Evolutionary conservation across 2,888 invertebrate genomes (phyloP), one percentile per base, ranked within the genome.

Genomic region (Phengaris arion): DNA sequence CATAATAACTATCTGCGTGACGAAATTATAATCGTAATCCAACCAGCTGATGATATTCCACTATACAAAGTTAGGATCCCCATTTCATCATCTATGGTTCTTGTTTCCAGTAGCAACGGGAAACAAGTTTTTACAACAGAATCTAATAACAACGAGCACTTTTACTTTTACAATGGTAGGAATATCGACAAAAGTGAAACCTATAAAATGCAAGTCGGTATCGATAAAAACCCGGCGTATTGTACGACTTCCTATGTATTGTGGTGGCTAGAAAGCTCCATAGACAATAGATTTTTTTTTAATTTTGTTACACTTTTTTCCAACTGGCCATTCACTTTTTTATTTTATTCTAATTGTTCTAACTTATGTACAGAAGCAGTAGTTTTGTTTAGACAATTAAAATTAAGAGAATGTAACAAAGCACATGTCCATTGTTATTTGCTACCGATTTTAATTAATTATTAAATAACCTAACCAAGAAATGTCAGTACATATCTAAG

Each of bases 161-260:
- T 64, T 64, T 64, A 64, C 69, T 69, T 69, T 69, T 69, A 69
- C 48, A 69, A 69, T 69, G 48, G 69, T 48, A 48, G 48, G 46
- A 69, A 69, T 48, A 69, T 69, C 48, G 69, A 69, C 69, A 48
- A 69, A 48, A 69, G 69, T 48, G 69, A 69, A 69, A 69, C 69
- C 69, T 69, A 48, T 48, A 48, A 48, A 69, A 69, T 69, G 69
- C 69, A 69, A 69, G 69, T 69, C 35, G 69, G 48, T 15, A 48
- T 69, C 69, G 69, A 69, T 69, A 69, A 69, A 69, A 69, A 69
- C n/a, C 5, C 55, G 46, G 3, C 15, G 69, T 69, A 69, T 69
- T 69, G 69, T 69, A 48, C 69, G 69, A 48, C 48, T 69, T 69
- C 69, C 69, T 69, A 69, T 69, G 69, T 15, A 69, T 69, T 69